These are phyloP conservation scores for Acyrthosiphon pisum DNA, from an alignment of 1,140 invertebrate species.

Conservation along the genomic window DNA sequence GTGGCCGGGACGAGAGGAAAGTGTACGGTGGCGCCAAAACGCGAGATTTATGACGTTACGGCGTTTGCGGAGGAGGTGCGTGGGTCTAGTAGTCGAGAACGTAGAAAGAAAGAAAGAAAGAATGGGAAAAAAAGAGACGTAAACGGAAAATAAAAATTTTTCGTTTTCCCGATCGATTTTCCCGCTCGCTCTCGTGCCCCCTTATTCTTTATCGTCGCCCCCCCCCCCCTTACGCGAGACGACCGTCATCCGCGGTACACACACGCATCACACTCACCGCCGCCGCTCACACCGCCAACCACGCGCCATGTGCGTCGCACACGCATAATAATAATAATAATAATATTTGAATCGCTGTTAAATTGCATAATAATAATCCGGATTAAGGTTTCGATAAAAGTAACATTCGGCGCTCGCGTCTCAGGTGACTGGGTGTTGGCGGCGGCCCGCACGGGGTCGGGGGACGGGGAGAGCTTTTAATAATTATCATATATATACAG, in stretches of 20 bases:
- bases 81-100: background rate
- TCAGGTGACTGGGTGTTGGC: constrained; percentile 42
- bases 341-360: constrained; percentile 50
- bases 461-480: constrained; percentile 45
- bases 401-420: constrained; percentile 51
- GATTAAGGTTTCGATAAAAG: constrained; percentile 56
- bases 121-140: background rate
- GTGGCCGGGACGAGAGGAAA: background rate
- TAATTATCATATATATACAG: constrained; percentile 8
- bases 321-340: background rate
- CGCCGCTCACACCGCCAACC: background rate
- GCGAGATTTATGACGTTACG: constrained; percentile 45
- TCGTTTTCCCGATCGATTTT: constrained; percentile 35
- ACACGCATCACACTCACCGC: too few relatives aligned
- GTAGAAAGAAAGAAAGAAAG: background rate
- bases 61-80: too few relatives aligned
- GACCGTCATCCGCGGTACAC: background rate
- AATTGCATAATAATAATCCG: constrained; percentile 54
- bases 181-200: too few relatives aligned
- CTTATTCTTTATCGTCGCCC: background rate
- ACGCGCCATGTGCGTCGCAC: constrained; percentile 8
- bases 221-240: background rate
- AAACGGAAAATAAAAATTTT: constrained; percentile 31
- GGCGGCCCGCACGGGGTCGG: background rate
- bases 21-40: constrained; percentile 53